Evolutionary conservation across 1,140 invertebrate species (phyloP), one percentile per base, ranked within the genome.

Genomic region (Habropoda laboriosa): DNA sequence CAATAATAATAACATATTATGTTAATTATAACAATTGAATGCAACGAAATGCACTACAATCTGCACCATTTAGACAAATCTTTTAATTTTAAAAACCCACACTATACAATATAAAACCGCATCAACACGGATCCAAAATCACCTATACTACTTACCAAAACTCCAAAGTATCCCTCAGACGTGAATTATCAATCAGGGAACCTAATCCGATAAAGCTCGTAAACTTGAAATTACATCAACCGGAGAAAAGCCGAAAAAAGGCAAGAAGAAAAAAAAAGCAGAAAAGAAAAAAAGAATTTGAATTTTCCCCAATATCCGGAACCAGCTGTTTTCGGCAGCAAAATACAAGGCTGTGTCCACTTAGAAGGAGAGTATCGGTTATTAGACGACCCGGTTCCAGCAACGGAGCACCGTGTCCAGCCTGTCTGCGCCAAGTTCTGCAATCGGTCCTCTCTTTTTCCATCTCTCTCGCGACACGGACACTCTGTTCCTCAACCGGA

Each of bases 391-490:
- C 67, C 67, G 75, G 55, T 78, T 78, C 45, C 55, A 61, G 1
- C 35, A 35, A 7, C n/a, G 24, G 27, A 61, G 55, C 51, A 78
- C 67, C 67, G 21, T 76, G 73, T 76, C 73, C 73, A 68, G 73
- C 74, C 51, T 79, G 83, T 75, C 83, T 84, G 53, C 78, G 85
- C 81, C 82, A 77, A 86, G 63, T 84, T 79, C 85, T 61, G 81
- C 77, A 78, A 81, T 84, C 86, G 82, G 75, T 85, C 75, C 80
- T 64, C 72, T 66, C 68, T 68, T 68, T 66, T 78, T 24, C 58
- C 58, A 3, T 68, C 42, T 45, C 63, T 35, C 64, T 32, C 51
- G 24, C 66, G 53, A 53, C 58, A 80, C 66, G 40, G 45, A 64
- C 42, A 47, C n/a, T 66, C 64, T 60, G 72, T 80, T 67, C 47